These are phyloP conservation scores for Chaetodon trifasciatus DNA, from an alignment of 2,797 vertebrate species.

Conservation along the genomic window DNA sequence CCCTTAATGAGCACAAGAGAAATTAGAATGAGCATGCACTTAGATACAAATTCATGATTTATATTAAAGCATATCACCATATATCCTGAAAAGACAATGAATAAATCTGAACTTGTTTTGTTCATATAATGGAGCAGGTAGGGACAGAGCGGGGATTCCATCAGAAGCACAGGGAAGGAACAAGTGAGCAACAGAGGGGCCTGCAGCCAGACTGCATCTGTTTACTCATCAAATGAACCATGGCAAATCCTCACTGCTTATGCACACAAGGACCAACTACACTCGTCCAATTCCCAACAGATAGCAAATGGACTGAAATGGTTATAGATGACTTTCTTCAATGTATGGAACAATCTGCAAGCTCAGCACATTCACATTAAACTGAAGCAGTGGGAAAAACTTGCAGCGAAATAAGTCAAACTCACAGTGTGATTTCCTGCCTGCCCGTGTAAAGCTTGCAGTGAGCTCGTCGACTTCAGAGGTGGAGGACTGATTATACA, in stretches of 20 bases:
- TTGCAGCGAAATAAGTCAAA: constrained; percentile 21
- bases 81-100: not conserved
- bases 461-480: constrained; percentile 22
- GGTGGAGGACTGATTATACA: constrained; percentile 2
- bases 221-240: constrained; percentile 49
- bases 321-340: constrained; percentile 34
- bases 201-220: constrained; percentile 30
- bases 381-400: constrained; percentile 21
- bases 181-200: not conserved
- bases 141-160: not conserved
- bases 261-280: constrained; percentile 16
- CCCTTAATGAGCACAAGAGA: not conserved
- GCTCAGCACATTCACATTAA: constrained; percentile 38
- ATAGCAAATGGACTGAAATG: constrained; percentile 32
- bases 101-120: not conserved
- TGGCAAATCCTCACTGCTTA: constrained; percentile 38
- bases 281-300: constrained; percentile 31
- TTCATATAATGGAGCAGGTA: constrained; percentile 8
- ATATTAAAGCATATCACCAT: not conserved
- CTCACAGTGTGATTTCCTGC: constrained; percentile 15
- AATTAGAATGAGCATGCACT: not conserved
- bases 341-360: constrained; percentile 37
- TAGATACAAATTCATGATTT: not conserved
- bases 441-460: not conserved
- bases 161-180: not conserved